Evolutionary conservation across 2,113 vertebrate genomes (phyloP), one percentile per base, ranked within the genome.

Genomic region (Podocnemis expansa): DNA sequence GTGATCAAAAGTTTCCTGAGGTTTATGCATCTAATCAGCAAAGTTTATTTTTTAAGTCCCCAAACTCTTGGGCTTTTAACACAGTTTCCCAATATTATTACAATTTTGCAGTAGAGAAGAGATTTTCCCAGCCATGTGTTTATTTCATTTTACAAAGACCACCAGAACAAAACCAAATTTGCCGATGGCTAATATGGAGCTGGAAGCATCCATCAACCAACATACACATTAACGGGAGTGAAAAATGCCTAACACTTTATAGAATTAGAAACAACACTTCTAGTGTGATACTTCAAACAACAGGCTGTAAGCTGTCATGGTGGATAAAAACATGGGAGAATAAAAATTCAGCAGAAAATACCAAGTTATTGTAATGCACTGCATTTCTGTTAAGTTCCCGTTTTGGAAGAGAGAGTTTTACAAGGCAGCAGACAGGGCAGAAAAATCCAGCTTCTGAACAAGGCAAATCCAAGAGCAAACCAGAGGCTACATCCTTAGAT

Each of bases 11-110:
- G 6, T 88, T 96, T 96, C 91, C 93, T 92, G 89, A 94, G 86
- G 90, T 87, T 96, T 91, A 89, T 29, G 85, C 92, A 94, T 94
- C 94, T 97, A 92, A 97, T 96, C 94, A 96, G 88, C 52, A 95
- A 93, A 94, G 89, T 95, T 96, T 89, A 94, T 86, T 97, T 95
- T 92, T 92, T 31, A 94, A 96, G 94, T 91, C 67, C 82, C 79
- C 58, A 73, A 90, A 93, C 76, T 92, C 88, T 94, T 88, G 87
- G 89, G 9, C 47, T 76, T 95, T 80, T 91, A 85, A 90, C 90
- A 82, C 21, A 75, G 55, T 90, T 89, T 93, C 55, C 78, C 91
- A 10, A 9, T 6, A 29, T 81, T 86, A 88, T 67, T 88, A 81
- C 54, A 9, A 29, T 85, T 90, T 45, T 86, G 73, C 84, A 88